phyloP scores from a whole-genome alignment of 2,888 invertebrate genomes.

The Hypercompe scribonia region DNA sequence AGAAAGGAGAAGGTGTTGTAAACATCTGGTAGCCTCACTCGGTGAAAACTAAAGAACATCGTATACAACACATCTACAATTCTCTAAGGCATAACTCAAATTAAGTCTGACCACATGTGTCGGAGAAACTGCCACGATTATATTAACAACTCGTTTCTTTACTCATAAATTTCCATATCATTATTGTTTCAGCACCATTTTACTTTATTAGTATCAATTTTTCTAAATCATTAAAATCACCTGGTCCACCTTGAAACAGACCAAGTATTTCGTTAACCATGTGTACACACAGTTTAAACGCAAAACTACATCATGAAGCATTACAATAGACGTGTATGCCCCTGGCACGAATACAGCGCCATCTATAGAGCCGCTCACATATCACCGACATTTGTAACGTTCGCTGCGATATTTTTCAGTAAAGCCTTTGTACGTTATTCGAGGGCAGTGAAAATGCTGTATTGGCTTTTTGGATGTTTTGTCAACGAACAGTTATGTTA shows the following conservation, averaged over 20 bases:
- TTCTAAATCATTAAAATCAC: neutral
- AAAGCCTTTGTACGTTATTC: neutral
- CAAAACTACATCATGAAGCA: constrained; percentile 10
- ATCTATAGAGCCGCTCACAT: neutral
- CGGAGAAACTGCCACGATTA: too few relatives aligned
- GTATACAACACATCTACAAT: too few relatives aligned
- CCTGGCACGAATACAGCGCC: constrained; percentile 8
- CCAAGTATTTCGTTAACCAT: neutral
- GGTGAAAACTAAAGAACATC: too few relatives aligned
- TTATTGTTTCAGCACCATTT: neutral
- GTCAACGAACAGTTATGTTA: neutral
- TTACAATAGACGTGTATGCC: constrained; percentile 10
- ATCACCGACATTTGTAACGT: constrained; percentile 12
- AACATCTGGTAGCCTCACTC: too few relatives aligned
- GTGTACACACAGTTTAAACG: neutral
- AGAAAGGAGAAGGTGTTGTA: too few relatives aligned
- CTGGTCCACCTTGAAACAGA: neutral
- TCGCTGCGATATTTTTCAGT: constrained; percentile 5
- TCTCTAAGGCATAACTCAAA: too few relatives aligned
- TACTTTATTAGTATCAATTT: neutral
- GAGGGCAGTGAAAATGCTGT: neutral
- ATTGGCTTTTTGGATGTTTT: neutral
- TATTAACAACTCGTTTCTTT: too few relatives aligned
- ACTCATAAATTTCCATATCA: too few relatives aligned
- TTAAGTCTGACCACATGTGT: too few relatives aligned